Conservation (phyloP, 2,113 vertebrate genomes). For the Penelope pileata region DNA sequence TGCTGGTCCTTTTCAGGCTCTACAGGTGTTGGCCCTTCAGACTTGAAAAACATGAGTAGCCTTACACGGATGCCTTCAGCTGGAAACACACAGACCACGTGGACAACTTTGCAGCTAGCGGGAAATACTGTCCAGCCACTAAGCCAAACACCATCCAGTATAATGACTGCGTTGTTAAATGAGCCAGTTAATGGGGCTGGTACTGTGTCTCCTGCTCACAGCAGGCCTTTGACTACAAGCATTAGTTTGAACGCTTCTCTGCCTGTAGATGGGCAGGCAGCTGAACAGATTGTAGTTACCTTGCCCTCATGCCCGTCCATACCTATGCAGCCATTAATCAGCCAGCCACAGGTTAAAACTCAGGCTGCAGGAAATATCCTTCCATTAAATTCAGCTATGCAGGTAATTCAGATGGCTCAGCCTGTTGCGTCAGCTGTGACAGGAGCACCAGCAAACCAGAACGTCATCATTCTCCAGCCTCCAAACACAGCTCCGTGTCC, state of each 20-base stretch:
- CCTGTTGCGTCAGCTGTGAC: slow-evolving; percentile 79
- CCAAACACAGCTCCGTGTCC: slow-evolving; percentile 82
- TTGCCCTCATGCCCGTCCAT: slow-evolving; percentile 82
- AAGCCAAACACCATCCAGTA: slow-evolving; percentile 81
- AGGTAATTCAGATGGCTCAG: slow-evolving; percentile 93
- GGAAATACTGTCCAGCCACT: slow-evolving; percentile 95
- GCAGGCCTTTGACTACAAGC: slow-evolving; percentile 53
- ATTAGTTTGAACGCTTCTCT: slow-evolving; percentile 70
- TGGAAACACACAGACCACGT: slow-evolving; percentile 94
- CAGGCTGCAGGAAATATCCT: slow-evolving; percentile 81
- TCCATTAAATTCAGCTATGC: slow-evolving; percentile 93
- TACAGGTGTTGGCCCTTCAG: slow-evolving; percentile 76
- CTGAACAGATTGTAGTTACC: slow-evolving; percentile 77
- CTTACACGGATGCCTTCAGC: slow-evolving; percentile 80
- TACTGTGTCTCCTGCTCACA: slow-evolving; percentile 37
- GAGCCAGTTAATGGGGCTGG: slow-evolving; percentile 59
- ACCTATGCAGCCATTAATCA: slow-evolving; percentile 81
- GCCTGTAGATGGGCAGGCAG: slow-evolving; percentile 74
- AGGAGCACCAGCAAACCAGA: slow-evolving; percentile 85
- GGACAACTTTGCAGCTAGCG: slow-evolving; percentile 94
- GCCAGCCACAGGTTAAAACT: slow-evolving; percentile 80
- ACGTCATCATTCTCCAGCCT: slow-evolving; percentile 95
- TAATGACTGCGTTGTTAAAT: slow-evolving; percentile 69
- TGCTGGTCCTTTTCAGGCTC: slow-evolving; percentile 76
- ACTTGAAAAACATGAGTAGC: slow-evolving; percentile 78